These are phyloP conservation scores for Enteromius trimaculatus DNA, from an alignment of 2,797 vertebrate species.

Conservation along the genomic window DNA sequence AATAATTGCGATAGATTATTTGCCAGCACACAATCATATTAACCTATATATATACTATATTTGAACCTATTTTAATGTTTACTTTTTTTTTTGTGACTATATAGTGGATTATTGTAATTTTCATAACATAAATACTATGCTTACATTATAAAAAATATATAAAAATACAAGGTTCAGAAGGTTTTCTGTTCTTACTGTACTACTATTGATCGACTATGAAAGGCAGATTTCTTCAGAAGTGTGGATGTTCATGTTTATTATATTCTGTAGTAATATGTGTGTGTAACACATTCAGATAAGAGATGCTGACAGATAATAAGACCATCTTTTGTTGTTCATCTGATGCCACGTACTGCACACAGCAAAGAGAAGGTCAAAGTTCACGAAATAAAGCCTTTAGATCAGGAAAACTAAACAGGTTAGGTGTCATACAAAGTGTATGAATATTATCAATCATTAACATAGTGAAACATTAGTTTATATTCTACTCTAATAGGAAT, in stretches of 20 bases:
- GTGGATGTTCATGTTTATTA: neutral
- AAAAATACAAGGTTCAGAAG: neutral
- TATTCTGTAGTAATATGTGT: neutral
- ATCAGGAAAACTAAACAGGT: neutral
- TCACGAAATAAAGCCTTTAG: neutral
- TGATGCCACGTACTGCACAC: neutral
- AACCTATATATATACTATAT: too few relatives aligned
- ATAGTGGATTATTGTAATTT: neutral
- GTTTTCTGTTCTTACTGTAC: too few relatives aligned
- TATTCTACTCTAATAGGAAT: too few relatives aligned
- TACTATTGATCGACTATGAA: too few relatives aligned
- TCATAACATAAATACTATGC: neutral
- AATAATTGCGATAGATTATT: too few relatives aligned
- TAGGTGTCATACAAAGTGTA: too few relatives aligned
- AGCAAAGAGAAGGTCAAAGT: neutral
- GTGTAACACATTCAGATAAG: neutral
- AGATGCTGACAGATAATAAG: neutral
- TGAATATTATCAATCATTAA: too few relatives aligned
- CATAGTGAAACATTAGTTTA: too few relatives aligned
- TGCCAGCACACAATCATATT: too few relatives aligned
- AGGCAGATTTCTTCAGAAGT: neutral
- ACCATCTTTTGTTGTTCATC: neutral
- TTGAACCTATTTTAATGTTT: too few relatives aligned
- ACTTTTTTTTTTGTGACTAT: too few relatives aligned
- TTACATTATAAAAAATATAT: neutral